phyloP scores from a whole-genome alignment of 2,888 invertebrate genomes.

The Coelogynopora nodosa region DNA sequence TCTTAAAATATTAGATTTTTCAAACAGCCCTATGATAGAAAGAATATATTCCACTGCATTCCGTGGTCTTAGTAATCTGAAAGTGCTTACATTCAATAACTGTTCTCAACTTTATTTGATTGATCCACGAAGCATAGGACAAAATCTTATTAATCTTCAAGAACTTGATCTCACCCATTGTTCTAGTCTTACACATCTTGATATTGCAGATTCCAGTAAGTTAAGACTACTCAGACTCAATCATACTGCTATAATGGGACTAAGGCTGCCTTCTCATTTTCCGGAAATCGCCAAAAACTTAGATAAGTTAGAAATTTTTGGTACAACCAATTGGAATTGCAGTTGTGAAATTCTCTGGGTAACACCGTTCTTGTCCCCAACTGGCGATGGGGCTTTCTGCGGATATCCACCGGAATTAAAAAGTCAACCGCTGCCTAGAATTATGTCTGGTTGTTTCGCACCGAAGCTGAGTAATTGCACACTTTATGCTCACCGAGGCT shows the following conservation, averaged over 20 bases:
- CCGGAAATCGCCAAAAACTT: neutral
- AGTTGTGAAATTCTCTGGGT: conserved; percentile 10
- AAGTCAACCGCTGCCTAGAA: neutral
- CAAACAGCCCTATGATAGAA: neutral
- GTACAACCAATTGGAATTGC: neutral
- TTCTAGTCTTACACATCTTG: neutral
- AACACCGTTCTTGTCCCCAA: neutral
- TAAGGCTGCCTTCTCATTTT: neutral
- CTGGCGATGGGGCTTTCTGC: neutral
- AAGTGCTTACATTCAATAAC: neutral
- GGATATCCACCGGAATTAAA: neutral
- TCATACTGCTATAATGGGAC: neutral
- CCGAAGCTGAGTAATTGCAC: neutral
- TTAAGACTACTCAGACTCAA: neutral
- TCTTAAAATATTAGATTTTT: neutral
- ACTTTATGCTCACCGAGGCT: neutral
- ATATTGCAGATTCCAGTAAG: neutral
- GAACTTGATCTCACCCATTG: neutral
- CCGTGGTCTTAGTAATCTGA: neutral
- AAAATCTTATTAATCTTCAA: neutral
- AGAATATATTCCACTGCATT: neutral
- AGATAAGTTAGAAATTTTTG: neutral
- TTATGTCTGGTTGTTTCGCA: neutral
- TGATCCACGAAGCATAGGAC: neutral
- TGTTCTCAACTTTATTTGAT: neutral